Base-by-base conservation (phyloP, 2,113 vertebrate species). In the Misgurnus anguillicaudatus region DNA sequence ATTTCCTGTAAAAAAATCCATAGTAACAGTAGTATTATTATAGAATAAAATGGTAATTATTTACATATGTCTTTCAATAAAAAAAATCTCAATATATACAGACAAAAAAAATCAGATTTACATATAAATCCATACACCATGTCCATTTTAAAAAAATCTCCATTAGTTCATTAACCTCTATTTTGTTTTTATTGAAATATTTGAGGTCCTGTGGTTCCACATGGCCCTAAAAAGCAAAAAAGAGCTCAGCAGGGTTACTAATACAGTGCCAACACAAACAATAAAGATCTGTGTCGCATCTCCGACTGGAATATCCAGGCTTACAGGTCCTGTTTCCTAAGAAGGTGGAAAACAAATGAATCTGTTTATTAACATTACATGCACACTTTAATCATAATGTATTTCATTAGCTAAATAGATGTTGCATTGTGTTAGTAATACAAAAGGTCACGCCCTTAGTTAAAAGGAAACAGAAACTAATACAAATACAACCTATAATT, bases 281-380 rank as follows among this genome's bases (percentile, higher is more conserved):
- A 89, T 79, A 11, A 48, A 24, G 65, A 70, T 80, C 9, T 94
- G 87, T 7, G 92, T 87, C 47, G 86, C 91, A 24, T 95, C 91
- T 8, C 95, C 97, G 48, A 97, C 95, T 21, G 96, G 96, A 76
- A 98, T 67, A 58, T 89, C 90, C 9, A 97, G 80, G 62, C 78
- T 76, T 16, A 21, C 1, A 4, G 86, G 87, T 47, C 89, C 84
- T 0, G 4, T 58, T 3, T 81, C 86, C 95, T 96, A 41, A 10
- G 63, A 84, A 11, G 5, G 58, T 55, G n/a, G 66, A 9, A n/a
- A 38, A 3, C 45, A 45, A 58, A 51, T 51, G 11, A 13, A 42
- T 9, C 4, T 3, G 3, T 21, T 42, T 14, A 14, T 21, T 67
- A 3, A 51, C 11, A 13, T 51, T 51, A 10, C 42, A 45, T 7